Percentiles rank a stretch among this genome's conserved stretches.
phyloP scores from a whole-genome alignment of 2,797 vertebrate species.

The Pteropus rufus region DNA sequence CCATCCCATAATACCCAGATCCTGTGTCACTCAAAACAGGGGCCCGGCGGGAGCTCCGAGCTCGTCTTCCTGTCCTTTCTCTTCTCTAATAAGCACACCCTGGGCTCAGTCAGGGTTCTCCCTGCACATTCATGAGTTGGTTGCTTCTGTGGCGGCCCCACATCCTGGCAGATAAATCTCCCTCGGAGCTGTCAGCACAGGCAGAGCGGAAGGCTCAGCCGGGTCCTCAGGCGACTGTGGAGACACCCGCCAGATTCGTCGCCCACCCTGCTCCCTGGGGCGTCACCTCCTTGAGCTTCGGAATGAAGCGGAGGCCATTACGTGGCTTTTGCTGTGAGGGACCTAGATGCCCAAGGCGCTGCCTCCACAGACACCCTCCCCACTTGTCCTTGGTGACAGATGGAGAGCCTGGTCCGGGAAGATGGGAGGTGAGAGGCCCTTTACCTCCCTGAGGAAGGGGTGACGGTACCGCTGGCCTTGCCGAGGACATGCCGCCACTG shows the following conservation, averaged over 20 bases:
- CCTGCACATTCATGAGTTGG: conserved; percentile 69
- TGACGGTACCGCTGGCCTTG: conserved; percentile 1
- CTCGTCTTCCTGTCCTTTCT: conserved; percentile 75
- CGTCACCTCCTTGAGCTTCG: conserved; percentile 11
- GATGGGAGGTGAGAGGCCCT: conserved; percentile 62
- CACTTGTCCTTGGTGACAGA: conserved; percentile 62
- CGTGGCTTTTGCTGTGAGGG: background rate
- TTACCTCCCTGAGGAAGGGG: background rate
- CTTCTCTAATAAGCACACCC: conserved; percentile 77
- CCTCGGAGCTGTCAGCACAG: conserved; percentile 68
- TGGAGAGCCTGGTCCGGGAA: background rate
- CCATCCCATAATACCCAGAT: conserved; percentile 64
- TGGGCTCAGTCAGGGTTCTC: conserved; percentile 62
- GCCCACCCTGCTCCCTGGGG: conserved; percentile 35
- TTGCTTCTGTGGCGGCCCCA: conserved; percentile 62
- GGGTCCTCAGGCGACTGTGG: conserved; percentile 63
- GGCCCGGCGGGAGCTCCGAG: conserved; percentile 66
- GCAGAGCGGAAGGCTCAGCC: conserved; percentile 61
- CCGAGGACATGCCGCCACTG: background rate
- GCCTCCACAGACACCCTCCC: background rate
- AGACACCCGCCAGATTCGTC: conserved; percentile 54
- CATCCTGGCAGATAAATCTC: conserved; percentile 78
- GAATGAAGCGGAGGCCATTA: background rate
- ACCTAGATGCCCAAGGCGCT: background rate
- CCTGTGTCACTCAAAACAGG: conserved; percentile 69